Percentiles rank a stretch among this genome's conserved stretches.
Conservation (phyloP, 2,113 vertebrate species). For the Ifrita kowaldi region DNA sequence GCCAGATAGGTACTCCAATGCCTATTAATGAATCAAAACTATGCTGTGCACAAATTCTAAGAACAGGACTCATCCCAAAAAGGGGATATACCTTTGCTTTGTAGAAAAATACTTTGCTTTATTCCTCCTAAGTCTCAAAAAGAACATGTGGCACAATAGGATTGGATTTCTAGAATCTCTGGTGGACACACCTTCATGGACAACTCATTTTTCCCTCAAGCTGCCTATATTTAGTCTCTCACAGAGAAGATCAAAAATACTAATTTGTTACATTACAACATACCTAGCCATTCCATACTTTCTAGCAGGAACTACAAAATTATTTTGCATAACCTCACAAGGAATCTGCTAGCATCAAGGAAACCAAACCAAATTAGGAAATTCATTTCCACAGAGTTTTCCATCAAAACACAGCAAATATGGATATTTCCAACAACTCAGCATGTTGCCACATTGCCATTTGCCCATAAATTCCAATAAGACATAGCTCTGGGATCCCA, state of each 20-base stretch:
- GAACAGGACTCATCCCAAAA: neutral
- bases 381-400: neutral
- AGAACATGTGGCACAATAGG: neutral
- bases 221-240: neutral
- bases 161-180: neutral
- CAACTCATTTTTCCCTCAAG: neutral
- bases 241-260: neutral
- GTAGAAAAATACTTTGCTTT: neutral
- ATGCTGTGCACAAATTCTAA: neutral
- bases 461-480: constrained; percentile 47
- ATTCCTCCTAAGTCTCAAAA: neutral
- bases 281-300: neutral
- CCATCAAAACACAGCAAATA: constrained; percentile 31
- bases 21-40: neutral
- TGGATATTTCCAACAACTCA: constrained; percentile 37
- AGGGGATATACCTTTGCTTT: neutral
- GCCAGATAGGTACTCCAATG: neutral
- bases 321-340: neutral
- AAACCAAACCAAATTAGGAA: constrained; percentile 15
- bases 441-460: constrained; percentile 1
- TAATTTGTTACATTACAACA: neutral
- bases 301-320: neutral
- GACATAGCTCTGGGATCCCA: constrained; percentile 11
- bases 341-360: neutral
- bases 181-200: neutral